These are phyloP conservation scores for Netelia inedita DNA, from an alignment of 2,888 invertebrate species.

Conservation along the genomic window DNA sequence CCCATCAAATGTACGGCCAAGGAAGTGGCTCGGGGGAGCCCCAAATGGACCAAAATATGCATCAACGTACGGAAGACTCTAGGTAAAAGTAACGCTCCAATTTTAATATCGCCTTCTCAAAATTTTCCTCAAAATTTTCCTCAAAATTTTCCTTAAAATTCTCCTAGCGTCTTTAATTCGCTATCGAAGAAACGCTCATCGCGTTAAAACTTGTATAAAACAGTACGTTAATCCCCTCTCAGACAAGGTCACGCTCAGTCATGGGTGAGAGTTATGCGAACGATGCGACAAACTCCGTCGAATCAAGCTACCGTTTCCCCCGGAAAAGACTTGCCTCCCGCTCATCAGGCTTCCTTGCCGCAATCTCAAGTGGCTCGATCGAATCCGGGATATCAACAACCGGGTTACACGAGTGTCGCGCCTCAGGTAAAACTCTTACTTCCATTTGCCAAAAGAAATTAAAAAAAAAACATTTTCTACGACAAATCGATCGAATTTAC, in stretches of 20 bases:
- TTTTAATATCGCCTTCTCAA: not conserved
- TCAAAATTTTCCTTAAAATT: too few relatives aligned
- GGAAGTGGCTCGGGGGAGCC: slow-evolving; percentile 80
- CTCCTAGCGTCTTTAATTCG: too few relatives aligned
- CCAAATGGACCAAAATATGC: slow-evolving; percentile 83
- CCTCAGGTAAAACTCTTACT: slow-evolving; percentile 76
- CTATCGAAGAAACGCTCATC: not conserved
- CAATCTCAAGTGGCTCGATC: slow-evolving; percentile 80
- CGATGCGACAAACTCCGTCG: slow-evolving; percentile 75
- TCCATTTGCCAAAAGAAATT: slow-evolving; percentile 3
- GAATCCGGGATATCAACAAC: slow-evolving; percentile 79
- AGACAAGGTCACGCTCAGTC: slow-evolving; percentile 81
- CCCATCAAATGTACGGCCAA: slow-evolving; percentile 83
- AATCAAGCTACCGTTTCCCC: slow-evolving; percentile 77
- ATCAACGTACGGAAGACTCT: slow-evolving; percentile 81
- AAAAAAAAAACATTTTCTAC: slow-evolving; percentile 50
- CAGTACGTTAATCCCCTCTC: not conserved
- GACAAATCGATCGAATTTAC: slow-evolving; percentile 43
- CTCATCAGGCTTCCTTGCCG: slow-evolving; percentile 83
- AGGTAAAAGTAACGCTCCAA: slow-evolving; percentile 73
- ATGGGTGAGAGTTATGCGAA: slow-evolving; percentile 77
- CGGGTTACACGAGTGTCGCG: slow-evolving; percentile 80
- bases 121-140: too few relatives aligned
- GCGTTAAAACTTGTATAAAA: not conserved
- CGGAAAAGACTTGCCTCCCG: slow-evolving; percentile 82